Evolutionary conservation across 1,140 invertebrate genomes (phyloP).

Genomic region (Pseudomyrmex dendroicus): DNA sequence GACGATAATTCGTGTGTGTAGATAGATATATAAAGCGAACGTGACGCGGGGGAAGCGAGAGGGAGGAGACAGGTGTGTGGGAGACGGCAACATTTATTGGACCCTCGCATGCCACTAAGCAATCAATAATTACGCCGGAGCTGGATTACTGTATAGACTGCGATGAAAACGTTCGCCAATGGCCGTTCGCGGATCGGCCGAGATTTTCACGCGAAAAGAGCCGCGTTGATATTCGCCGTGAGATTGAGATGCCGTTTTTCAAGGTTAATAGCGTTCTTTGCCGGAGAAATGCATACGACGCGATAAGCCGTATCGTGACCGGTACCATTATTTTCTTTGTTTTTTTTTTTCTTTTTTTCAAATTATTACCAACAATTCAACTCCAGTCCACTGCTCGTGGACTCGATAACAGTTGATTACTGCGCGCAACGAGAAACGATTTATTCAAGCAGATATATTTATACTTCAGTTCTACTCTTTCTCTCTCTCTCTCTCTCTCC

Average conservation of each 20-base stretch:
- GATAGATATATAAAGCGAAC: constrained; percentile 6
- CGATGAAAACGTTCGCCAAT: constrained; percentile 56
- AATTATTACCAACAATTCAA: constrained; percentile 24
- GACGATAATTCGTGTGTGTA: constrained; percentile 14
- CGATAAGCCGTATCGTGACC: constrained; percentile 29
- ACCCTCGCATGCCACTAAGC: constrained; percentile 65
- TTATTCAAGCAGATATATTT: constrained; percentile 8
- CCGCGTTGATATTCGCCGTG: neutral
- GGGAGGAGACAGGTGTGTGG: constrained; percentile 4
- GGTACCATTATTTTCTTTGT: neutral
- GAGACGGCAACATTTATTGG: constrained; percentile 71
- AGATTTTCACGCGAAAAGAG: constrained; percentile 13
- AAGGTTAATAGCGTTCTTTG: constrained; percentile 14
- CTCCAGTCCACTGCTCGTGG: neutral
- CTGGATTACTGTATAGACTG: constrained; percentile 69
- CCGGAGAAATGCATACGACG: neutral
- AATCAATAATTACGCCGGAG: constrained; percentile 72
- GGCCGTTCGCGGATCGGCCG: constrained; percentile 35
- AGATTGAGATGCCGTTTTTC: constrained; percentile 5
- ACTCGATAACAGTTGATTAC: constrained; percentile 2
- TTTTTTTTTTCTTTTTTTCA: constrained; percentile 27
- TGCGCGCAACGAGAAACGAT: neutral
- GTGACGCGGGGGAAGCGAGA: neutral
- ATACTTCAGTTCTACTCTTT: neutral
- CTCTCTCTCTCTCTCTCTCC: neutral